A percentile compares a stretch with the other conserved stretches of the same genome.
phyloP scores from a whole-genome alignment of 2,797 vertebrate genomes.

The Gallinago solitaria region DNA sequence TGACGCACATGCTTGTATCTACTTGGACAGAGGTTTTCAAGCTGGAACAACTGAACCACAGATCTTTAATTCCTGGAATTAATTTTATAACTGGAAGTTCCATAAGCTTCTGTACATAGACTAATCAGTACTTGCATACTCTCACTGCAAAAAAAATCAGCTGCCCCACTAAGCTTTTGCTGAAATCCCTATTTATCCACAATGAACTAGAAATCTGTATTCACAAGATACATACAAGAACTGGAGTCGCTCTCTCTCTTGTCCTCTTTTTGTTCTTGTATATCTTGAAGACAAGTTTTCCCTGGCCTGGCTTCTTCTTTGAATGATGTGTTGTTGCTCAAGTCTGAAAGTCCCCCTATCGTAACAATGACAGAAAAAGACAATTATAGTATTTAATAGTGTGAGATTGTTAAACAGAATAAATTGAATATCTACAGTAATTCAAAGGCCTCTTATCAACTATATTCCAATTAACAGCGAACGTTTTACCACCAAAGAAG shows the following conservation, averaged over 20 bases:
- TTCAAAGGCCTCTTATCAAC: conserved; percentile 28
- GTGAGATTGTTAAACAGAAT: not conserved
- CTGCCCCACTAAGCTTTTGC: conserved; percentile 10
- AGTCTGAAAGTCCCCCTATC: conserved; percentile 90
- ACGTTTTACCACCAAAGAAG: not conserved
- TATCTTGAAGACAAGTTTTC: conserved; percentile 77
- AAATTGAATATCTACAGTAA: not conserved
- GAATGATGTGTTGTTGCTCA: conserved; percentile 89
- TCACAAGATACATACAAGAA: conserved; percentile 79
- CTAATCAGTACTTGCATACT: not conserved
- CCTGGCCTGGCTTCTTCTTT: conserved; percentile 91
- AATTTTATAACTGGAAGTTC: not conserved
- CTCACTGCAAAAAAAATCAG: not conserved
- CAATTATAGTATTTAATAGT: conserved; percentile 3
- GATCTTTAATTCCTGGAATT: not conserved
- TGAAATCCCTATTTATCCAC: not conserved
- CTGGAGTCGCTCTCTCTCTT: conserved; percentile 83
- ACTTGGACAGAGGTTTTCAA: not conserved
- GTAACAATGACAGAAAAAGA: not conserved
- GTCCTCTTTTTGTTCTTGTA: conserved; percentile 82
- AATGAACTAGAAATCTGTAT: not conserved
- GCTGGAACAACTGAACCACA: not conserved
- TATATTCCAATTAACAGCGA: conserved; percentile 14
- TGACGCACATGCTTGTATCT: fast-evolving
- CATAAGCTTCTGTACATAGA: not conserved